Evolutionary conservation across 2,797 vertebrate genomes (phyloP).

Genomic region (Sebastiscus tertius): DNA sequence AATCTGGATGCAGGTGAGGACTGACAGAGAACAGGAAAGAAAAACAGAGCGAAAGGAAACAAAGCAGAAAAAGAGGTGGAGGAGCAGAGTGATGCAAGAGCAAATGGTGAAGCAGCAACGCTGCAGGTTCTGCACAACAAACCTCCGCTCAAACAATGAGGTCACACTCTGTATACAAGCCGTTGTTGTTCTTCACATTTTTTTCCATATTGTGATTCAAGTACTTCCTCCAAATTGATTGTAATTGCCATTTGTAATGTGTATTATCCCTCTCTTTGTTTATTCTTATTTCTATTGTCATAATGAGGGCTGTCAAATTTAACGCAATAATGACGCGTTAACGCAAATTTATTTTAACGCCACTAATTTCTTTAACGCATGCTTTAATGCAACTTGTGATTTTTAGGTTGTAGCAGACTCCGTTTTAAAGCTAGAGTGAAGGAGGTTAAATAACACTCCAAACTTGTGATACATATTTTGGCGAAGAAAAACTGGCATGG

Average conservation of each 20-base stretch:
- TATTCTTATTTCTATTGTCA: neutral
- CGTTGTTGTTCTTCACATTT: neutral
- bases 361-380: no score
- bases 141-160: constrained; percentile 39
- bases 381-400: no score
- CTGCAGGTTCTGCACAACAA: constrained; percentile 52
- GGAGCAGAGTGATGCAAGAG: constrained; percentile 67
- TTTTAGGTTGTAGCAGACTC: no score
- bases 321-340: no score
- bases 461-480: no score
- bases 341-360: no score
- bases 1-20: constrained; percentile 1
- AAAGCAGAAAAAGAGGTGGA: neutral
- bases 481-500: no score
- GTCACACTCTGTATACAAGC: constrained; percentile 7
- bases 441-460: no score
- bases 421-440: no score
- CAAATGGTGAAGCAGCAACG: constrained; percentile 41
- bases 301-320: no score
- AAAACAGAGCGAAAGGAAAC: neutral
- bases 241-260: neutral
- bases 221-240: neutral
- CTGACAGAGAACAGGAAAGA: neutral
- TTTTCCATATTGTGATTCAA: neutral
- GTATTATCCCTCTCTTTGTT: neutral